These are phyloP conservation scores for Actias luna DNA, from an alignment of 2,888 invertebrate genomes.

Conservation along the genomic window DNA sequence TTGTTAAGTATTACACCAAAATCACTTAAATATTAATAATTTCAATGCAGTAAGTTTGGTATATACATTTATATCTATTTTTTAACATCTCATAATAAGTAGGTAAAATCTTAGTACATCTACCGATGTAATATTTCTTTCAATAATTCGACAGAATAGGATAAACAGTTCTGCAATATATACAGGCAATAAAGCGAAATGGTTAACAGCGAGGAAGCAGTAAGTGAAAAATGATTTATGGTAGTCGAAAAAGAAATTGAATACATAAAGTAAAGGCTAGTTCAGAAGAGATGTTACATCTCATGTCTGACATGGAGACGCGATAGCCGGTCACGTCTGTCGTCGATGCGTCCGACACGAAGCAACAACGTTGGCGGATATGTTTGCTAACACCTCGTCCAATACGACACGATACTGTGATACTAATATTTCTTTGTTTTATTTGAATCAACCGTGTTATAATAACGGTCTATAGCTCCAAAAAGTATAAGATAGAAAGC, in stretches of 20 bases:
- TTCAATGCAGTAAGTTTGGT: too few relatives aligned
- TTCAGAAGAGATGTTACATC: slow-evolving; percentile 22
- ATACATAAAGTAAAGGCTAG: slow-evolving; percentile 20
- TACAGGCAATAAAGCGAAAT: too few relatives aligned
- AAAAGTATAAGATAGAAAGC: slow-evolving; percentile 16
- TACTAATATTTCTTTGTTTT: slow-evolving; percentile 12
- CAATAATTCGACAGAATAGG: too few relatives aligned
- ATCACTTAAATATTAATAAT: too few relatives aligned
- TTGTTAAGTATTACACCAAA: too few relatives aligned
- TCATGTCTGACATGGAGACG: slow-evolving; percentile 20
- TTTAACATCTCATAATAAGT: too few relatives aligned
- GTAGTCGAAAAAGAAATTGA: neutral
- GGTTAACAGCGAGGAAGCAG: neutral
- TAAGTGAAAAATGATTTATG: neutral
- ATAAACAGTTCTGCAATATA: too few relatives aligned
- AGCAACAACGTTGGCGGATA: slow-evolving; percentile 48
- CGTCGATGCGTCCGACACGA: slow-evolving; percentile 50
- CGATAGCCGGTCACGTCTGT: slow-evolving; percentile 52
- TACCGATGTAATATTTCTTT: too few relatives aligned
- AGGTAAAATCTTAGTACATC: too few relatives aligned
- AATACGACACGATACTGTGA: slow-evolving; percentile 46
- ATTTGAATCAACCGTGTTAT: neutral
- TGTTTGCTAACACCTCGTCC: slow-evolving; percentile 40
- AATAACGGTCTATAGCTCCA: slow-evolving; percentile 17
- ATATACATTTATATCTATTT: too few relatives aligned